Evolutionary conservation across 2,888 invertebrate genomes (phyloP).

Genomic region (Junonia oenone): DNA sequence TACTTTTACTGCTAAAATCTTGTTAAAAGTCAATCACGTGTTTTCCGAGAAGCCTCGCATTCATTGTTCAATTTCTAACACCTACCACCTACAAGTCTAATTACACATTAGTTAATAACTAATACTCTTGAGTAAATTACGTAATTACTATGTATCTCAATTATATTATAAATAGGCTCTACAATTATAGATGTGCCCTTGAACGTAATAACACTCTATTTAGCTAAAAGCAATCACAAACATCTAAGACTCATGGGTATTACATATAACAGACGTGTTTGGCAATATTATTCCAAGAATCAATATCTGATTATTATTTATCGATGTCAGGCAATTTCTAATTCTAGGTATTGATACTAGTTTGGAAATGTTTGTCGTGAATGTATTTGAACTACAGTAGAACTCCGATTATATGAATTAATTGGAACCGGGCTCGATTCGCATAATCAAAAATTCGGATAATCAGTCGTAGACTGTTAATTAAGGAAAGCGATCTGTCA

Average conservation of each 20-base stretch:
- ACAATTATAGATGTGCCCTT: not conserved
- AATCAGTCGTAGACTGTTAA: too few species aligned
- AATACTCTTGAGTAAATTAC: not conserved
- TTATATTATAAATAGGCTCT: not conserved
- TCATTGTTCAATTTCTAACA: not conserved
- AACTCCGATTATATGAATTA: too few species aligned
- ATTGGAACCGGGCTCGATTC: too few species aligned
- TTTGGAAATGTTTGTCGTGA: not conserved
- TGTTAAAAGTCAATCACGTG: too few species aligned
- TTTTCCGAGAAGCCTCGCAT: too few species aligned
- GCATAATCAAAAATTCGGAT: too few species aligned
- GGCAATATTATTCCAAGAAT: conserved; percentile 2
- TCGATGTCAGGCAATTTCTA: not conserved
- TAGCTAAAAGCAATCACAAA: conserved; percentile 11
- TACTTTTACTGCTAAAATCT: too few species aligned
- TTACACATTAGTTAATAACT: not conserved
- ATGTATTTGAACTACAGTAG: too few species aligned
- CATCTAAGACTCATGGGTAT: conserved; percentile 2
- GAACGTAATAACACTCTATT: conserved; percentile 1
- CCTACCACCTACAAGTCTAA: not conserved
- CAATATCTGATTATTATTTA: not conserved
- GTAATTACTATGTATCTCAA: not conserved
- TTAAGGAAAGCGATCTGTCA: too few species aligned
- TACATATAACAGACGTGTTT: conserved; percentile 4
- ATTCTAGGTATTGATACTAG: not conserved